Evolutionary conservation across 1,140 invertebrate genomes (phyloP).

Genomic region (Aporrectodea caliginosa): DNA sequence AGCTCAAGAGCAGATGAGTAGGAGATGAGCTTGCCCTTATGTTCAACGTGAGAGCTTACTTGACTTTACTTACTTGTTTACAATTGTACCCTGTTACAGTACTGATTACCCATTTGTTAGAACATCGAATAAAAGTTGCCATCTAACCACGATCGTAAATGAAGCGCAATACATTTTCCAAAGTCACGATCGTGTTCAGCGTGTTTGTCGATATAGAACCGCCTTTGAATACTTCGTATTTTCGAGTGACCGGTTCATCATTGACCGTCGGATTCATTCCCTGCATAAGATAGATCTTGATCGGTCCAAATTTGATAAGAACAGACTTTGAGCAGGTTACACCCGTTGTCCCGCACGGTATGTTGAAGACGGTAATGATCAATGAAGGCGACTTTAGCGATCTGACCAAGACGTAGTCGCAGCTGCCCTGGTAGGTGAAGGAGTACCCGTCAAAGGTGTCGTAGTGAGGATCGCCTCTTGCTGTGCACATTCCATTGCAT

Average conservation of each 20-base stretch:
- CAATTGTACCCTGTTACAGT: no score
- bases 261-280: constrained; percentile 5
- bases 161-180: no score
- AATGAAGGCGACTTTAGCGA: constrained; percentile 9
- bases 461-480: constrained; percentile 60
- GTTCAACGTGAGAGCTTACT: no score
- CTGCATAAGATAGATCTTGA: constrained; percentile 14
- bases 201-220: constrained; percentile 3
- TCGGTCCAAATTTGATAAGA: neutral
- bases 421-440: constrained; percentile 77
- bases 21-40: no score
- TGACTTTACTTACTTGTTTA: no score
- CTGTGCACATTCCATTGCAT: constrained; percentile 20
- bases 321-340: constrained; percentile 75
- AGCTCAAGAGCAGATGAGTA: no score
- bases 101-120: no score
- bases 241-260: neutral
- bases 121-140: no score
- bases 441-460: constrained; percentile 72
- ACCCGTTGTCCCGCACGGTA: constrained; percentile 74
- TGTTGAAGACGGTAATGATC: constrained; percentile 59
- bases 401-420: constrained; percentile 72
- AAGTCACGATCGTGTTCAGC: no score
- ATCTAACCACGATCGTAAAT: no score
- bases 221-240: constrained; percentile 8